A percentile compares a stretch with the other conserved stretches of the same genome.
phyloP scores from a whole-genome alignment of 2,113 vertebrate genomes.

The Oreochromis tanganicae region DNA sequence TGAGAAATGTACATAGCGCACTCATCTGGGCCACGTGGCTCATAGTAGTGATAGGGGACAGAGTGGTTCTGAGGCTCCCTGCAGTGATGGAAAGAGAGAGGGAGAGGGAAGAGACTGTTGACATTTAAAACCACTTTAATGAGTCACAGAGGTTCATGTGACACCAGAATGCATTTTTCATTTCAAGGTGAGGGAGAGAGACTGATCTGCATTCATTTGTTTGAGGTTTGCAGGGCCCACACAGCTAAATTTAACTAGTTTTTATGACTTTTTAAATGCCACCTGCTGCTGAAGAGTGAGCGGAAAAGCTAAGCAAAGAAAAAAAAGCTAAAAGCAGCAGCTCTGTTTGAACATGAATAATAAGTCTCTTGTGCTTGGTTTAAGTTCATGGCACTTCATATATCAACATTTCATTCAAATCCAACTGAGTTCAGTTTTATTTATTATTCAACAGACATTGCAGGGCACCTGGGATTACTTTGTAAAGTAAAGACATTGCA shows the following conservation, averaged over 20 bases:
- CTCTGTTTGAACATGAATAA: not conserved
- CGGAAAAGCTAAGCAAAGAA: not conserved
- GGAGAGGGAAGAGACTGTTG: not conserved
- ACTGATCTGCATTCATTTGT: not conserved
- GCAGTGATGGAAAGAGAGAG: not conserved
- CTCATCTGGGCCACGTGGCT: slow-evolving; percentile 87
- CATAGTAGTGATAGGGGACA: slow-evolving; percentile 97
- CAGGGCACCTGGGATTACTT: not conserved
- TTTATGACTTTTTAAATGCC: slow-evolving; percentile 19
- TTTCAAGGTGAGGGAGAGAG: not conserved
- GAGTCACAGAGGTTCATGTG: slow-evolving; percentile 2
- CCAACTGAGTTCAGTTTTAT: not conserved
- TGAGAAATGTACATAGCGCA: slow-evolving; percentile 98
- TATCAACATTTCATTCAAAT: not conserved
- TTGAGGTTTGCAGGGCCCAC: not conserved
- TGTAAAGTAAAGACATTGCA: not conserved
- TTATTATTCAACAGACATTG: not conserved
- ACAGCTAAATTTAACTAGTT: not conserved
- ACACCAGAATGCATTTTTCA: not conserved
- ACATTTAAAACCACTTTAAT: slow-evolving; percentile 26
- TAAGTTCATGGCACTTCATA: not conserved
- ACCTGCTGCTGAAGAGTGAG: not conserved
- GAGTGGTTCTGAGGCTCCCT: slow-evolving; percentile 85
- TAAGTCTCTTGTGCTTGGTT: not conserved
- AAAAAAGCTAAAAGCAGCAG: not conserved